Conservation (phyloP, 2,888 invertebrate species). For the Tillus elongatus region DNA sequence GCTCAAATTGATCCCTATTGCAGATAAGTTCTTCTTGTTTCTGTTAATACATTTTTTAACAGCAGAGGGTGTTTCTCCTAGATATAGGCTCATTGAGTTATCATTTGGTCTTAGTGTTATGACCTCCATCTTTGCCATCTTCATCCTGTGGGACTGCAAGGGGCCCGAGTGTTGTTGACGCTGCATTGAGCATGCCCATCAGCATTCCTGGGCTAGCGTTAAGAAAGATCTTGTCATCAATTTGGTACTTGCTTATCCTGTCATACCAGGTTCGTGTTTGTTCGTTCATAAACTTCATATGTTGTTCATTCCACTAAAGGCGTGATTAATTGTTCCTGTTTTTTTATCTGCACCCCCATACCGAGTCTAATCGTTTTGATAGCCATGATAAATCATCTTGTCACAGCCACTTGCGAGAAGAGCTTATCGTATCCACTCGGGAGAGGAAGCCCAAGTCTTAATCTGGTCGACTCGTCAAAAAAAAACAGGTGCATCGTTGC, state of each 20-base stretch:
- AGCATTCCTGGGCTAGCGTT: conserved; percentile 22
- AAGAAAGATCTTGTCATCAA: conserved; percentile 9
- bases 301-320: conserved; percentile 3
- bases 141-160: conserved; percentile 13
- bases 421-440: conserved; percentile 7
- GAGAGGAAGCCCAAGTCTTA: conserved; percentile 6
- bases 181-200: conserved; percentile 27
- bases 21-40: no score
- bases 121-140: conserved; percentile 10
- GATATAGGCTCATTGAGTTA: conserved; percentile 16
- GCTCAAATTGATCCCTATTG: conserved; percentile 22
- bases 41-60: no score
- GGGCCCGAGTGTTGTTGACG: conserved; percentile 21
- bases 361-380: conserved; percentile 17
- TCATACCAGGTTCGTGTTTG: conserved; percentile 3
- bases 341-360: not conserved
- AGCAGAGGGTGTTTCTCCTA: no score
- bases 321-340: not conserved
- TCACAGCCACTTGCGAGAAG: conserved; percentile 13
- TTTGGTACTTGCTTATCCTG: no score
- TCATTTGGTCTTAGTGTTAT: conserved; percentile 16
- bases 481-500: conserved; percentile 22
- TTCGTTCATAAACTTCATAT: not conserved
- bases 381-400: conserved; percentile 16
- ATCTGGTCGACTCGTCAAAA: conserved; percentile 15